Conservation (phyloP, 2,113 vertebrate species). For the Grantiella picta region DNA sequence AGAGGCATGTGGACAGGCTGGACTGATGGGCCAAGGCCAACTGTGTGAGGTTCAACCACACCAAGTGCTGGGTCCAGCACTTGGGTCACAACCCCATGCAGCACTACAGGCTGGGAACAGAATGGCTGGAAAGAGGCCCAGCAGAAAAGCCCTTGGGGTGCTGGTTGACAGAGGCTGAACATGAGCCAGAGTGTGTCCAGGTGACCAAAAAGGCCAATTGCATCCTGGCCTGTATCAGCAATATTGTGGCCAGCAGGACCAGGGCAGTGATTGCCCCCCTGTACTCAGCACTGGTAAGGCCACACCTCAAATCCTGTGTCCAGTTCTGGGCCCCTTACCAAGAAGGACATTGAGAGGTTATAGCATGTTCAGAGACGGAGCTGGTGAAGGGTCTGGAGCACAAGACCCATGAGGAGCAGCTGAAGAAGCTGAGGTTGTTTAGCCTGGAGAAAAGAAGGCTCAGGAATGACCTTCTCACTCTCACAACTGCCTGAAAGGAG, state of each 20-base stretch:
- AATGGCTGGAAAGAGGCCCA: rapidly evolving
- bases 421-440: neutral
- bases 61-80: rapidly evolving
- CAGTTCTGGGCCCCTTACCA: rapidly evolving
- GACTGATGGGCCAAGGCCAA: neutral
- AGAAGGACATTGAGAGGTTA: no score
- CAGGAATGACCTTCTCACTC: neutral
- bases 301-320: neutral
- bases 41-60: neutral
- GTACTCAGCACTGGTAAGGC: rapidly evolving
- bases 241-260: neutral
- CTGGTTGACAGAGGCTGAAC: neutral
- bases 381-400: neutral
- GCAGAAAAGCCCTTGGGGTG: neutral
- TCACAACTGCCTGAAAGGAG: neutral
- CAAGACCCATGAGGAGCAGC: neutral
- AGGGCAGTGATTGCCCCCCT: rapidly evolving
- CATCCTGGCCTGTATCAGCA: no score
- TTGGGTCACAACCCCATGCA: rapidly evolving
- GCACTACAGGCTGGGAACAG: neutral
- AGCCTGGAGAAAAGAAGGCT: neutral
- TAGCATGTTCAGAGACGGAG: rapidly evolving
- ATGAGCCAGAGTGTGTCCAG: neutral
- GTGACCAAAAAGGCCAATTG: no score
- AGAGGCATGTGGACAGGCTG: neutral